These are phyloP conservation scores for Eclectus roratus DNA, from an alignment of 2,113 vertebrate species.

Conservation along the genomic window DNA sequence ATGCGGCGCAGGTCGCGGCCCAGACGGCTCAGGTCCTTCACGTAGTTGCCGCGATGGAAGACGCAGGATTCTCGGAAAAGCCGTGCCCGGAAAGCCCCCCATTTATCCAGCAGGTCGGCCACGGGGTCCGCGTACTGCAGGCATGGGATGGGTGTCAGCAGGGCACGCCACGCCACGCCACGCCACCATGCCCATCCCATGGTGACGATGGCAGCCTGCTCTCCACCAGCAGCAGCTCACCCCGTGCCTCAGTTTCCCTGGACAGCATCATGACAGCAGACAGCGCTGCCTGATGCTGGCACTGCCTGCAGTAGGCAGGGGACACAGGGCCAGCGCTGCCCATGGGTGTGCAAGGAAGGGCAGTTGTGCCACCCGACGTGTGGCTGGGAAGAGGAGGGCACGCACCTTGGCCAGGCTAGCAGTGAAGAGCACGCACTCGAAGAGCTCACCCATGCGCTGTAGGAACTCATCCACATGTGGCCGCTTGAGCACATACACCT, in stretches of 20 bases:
- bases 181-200: accelerated
- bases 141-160: accelerated
- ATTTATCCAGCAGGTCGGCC: constrained; percentile 93
- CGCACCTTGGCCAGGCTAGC: constrained; percentile 96
- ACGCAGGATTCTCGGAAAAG: constrained; percentile 96
- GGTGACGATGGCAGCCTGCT: not conserved
- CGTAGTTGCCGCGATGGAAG: constrained; percentile 95
- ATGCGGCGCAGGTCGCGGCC: constrained; percentile 91
- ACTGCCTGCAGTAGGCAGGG: not conserved
- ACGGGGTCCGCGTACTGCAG: constrained; percentile 92
- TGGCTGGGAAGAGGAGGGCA: not conserved
- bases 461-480: constrained; percentile 95
- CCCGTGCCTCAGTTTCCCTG: not conserved
- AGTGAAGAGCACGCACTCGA: constrained; percentile 96
- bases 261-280: not conserved
- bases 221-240: too few relatives aligned
- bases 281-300: accelerated
- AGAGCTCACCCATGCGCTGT: constrained; percentile 93
- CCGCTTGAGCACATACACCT: constrained; percentile 96
- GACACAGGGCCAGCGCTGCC: accelerated
- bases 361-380: accelerated
- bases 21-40: constrained; percentile 95
- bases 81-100: constrained; percentile 89
- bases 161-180: accelerated
- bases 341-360: accelerated